phyloP scores from a whole-genome alignment of 2,888 invertebrate genomes.

The Chirona hameri region DNA sequence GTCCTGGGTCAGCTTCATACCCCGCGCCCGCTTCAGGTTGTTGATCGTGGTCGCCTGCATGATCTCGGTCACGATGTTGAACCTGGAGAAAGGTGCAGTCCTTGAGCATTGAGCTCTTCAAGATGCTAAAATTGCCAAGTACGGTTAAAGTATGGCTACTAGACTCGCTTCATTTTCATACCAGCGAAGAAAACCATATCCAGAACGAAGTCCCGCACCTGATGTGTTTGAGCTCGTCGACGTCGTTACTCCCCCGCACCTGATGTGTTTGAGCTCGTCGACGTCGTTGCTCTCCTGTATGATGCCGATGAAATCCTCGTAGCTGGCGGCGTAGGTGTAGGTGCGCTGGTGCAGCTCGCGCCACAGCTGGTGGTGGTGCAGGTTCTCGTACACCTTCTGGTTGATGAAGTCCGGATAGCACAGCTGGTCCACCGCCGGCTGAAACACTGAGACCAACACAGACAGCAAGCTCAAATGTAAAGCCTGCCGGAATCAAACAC shows the following conservation, averaged over 20 bases:
- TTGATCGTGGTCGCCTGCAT: conserved; percentile 91
- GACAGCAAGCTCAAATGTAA: no score
- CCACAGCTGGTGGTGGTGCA: conserved; percentile 73
- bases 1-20: conserved; percentile 63
- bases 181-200: no score
- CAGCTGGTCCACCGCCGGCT: conserved; percentile 74
- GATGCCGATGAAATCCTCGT: conserved; percentile 81
- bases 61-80: conserved; percentile 83
- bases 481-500: no score
- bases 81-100: conserved; percentile 57
- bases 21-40: conserved; percentile 81
- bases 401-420: conserved; percentile 91
- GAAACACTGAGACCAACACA: conserved; percentile 68
- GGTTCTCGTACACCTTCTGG: conserved; percentile 75
- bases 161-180: no score
- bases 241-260: conserved; percentile 68
- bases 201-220: no score
- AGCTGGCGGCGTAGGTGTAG: conserved; percentile 82
- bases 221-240: conserved; percentile 78
- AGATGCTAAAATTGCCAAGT: no score
- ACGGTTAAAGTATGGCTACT: no score
- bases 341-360: conserved; percentile 70
- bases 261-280: conserved; percentile 76
- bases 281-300: conserved; percentile 75
- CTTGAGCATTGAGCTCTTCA: no score